phyloP scores from a whole-genome alignment of 2,888 invertebrate species.

The Macaria notata region DNA sequence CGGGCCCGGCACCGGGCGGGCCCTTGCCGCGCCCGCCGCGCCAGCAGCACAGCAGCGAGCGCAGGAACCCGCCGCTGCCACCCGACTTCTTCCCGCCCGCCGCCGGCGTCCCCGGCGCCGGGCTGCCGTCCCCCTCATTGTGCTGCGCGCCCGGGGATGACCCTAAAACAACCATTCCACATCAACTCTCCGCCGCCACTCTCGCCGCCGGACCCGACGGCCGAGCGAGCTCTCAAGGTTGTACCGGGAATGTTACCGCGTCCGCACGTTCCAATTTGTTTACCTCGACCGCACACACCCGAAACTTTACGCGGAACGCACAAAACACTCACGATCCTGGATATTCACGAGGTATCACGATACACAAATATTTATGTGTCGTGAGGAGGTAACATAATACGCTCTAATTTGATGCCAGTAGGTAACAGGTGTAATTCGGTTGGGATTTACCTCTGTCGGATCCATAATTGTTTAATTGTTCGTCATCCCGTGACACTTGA shows the following conservation, averaged over 20 bases:
- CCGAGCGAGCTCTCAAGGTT: conserved; percentile 71
- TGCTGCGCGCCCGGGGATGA: conserved; percentile 81
- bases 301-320: conserved; percentile 41
- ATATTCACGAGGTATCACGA: conserved; percentile 53
- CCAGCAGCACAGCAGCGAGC: conserved; percentile 94
- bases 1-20: conserved; percentile 84
- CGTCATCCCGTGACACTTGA: conserved; percentile 99
- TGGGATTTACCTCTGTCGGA: conserved; percentile 93
- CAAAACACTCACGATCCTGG: conserved; percentile 47
- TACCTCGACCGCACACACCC: conserved; percentile 61
- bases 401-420: conserved; percentile 77
- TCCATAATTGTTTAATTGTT: conserved; percentile 95
- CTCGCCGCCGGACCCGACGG: conserved; percentile 36
- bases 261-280: conserved; percentile 73
- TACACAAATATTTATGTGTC: conserved; percentile 65
- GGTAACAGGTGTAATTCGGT: conserved; percentile 81
- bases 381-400: conserved; percentile 75
- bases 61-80: conserved; percentile 87
- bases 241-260: conserved; percentile 66
- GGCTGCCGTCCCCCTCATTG: conserved; percentile 78
- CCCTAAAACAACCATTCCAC: conserved; percentile 73
- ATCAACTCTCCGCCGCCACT: conserved; percentile 37
- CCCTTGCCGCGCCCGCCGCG: conserved; percentile 84
- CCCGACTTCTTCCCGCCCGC: conserved; percentile 73
- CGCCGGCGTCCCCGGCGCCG: conserved; percentile 76